Evolutionary conservation across 2,888 invertebrate genomes (phyloP).

Genomic region (Cerceris rybyensis): DNA sequence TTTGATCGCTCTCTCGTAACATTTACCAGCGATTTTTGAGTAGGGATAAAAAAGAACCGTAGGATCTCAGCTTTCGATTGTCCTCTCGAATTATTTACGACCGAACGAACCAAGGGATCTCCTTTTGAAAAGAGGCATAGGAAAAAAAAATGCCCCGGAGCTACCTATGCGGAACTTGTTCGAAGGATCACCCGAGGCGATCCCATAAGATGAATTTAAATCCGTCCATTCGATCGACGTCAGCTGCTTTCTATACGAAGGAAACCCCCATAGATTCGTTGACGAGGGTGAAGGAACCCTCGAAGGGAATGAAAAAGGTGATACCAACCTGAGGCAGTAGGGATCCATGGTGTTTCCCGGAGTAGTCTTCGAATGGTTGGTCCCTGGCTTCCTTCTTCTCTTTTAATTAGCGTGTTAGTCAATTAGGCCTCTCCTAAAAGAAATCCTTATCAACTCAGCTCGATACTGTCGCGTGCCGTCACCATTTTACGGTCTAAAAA

Average conservation of each 20-base stretch:
- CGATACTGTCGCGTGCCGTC: conserved; percentile 32
- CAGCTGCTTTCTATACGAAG: background rate
- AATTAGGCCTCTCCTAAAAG: conserved; percentile 24
- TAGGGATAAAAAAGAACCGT: too few relatives aligned
- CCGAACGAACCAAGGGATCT: background rate
- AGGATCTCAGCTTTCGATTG: background rate
- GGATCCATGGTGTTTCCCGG: conserved; percentile 71
- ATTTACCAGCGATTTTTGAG: too few relatives aligned
- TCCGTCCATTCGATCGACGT: background rate
- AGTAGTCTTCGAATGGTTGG: conserved; percentile 7
- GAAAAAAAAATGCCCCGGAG: background rate
- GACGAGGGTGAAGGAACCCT: background rate
- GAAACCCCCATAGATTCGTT: background rate
- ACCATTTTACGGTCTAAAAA: conserved; percentile 61
- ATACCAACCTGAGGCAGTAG: conserved; percentile 76
- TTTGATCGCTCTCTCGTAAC: too few relatives aligned
- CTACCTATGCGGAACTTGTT: background rate
- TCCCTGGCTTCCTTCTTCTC: conserved; percentile 1
- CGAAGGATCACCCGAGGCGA: background rate
- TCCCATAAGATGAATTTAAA: background rate
- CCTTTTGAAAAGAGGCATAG: conserved; percentile 16
- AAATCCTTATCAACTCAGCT: conserved; percentile 57
- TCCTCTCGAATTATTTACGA: conserved; percentile 1
- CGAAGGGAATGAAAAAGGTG: background rate
- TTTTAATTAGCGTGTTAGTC: conserved; percentile 26